Percentiles rank a stretch among this genome's conserved stretches.
Conservation (phyloP, 2,113 vertebrate genomes). For the Numida meleagris region DNA sequence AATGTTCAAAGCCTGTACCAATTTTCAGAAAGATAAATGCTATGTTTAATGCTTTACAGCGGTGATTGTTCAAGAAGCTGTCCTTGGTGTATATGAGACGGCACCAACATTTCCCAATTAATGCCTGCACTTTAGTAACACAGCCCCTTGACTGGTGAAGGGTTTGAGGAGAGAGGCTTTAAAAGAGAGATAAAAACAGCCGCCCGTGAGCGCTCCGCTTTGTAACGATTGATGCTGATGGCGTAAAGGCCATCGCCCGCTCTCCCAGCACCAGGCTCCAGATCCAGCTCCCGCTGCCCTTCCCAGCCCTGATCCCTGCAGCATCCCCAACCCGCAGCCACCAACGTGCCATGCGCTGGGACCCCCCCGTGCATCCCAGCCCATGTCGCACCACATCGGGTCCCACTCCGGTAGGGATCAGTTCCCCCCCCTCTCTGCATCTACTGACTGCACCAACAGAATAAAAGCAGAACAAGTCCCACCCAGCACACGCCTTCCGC, state of each 20-base stretch:
- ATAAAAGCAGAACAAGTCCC: neutral
- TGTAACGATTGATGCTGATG: accelerated
- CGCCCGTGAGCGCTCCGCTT: neutral
- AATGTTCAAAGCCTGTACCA: conserved; percentile 63
- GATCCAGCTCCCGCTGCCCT: neutral
- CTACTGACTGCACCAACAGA: accelerated
- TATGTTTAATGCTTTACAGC: conserved; percentile 4
- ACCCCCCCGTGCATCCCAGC: neutral
- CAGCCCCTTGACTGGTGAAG: neutral
- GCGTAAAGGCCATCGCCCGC: neutral
- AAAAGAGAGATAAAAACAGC: neutral
- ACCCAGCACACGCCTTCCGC: neutral
- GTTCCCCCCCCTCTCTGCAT: neutral
- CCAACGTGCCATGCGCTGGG: neutral
- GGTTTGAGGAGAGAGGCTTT: neutral
- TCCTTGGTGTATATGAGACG: neutral
- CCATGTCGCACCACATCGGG: neutral
- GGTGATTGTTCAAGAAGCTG: neutral
- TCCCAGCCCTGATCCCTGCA: neutral
- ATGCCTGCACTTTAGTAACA: neutral
- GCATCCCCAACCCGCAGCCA: neutral
- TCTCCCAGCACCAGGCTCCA: neutral
- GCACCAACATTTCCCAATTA: neutral
- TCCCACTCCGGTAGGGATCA: neutral
- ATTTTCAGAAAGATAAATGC: conserved; percentile 58